A percentile compares a stretch with the other conserved stretches of the same genome.
Conservation (phyloP, 2,113 vertebrate species). For the Regulus satrapa region DNA sequence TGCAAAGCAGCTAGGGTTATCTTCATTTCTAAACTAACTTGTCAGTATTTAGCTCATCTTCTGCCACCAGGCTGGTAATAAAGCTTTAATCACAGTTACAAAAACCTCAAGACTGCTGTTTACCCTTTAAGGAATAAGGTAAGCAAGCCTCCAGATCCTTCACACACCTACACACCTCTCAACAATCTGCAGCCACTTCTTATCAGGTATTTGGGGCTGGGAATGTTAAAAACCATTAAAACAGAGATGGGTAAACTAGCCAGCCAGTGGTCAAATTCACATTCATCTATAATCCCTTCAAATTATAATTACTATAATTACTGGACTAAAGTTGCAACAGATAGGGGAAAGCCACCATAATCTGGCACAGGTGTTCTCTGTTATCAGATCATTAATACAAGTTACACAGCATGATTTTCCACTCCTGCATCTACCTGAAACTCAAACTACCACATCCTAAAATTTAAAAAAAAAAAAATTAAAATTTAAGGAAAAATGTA, state of each 20-base stretch:
- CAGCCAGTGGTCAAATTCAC: background rate
- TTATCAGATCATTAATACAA: background rate
- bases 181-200: background rate
- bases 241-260: background rate
- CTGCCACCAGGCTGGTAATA: background rate
- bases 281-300: background rate
- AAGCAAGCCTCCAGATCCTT: background rate
- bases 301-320: background rate
- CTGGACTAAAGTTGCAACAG: background rate
- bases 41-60: background rate
- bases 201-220: background rate
- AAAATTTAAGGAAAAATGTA: background rate
- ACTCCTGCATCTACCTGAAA: background rate
- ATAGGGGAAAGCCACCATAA: background rate
- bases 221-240: background rate
- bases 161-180: background rate
- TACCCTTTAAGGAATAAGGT: background rate
- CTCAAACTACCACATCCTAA: background rate
- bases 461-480: background rate
- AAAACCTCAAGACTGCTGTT: background rate
- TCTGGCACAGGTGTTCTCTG: background rate
- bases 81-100: background rate
- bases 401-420: background rate
- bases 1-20: background rate
- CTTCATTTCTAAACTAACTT: background rate